phyloP scores from a whole-genome alignment of 2,113 vertebrate genomes.

The Diglossa brunneiventris region DNA sequence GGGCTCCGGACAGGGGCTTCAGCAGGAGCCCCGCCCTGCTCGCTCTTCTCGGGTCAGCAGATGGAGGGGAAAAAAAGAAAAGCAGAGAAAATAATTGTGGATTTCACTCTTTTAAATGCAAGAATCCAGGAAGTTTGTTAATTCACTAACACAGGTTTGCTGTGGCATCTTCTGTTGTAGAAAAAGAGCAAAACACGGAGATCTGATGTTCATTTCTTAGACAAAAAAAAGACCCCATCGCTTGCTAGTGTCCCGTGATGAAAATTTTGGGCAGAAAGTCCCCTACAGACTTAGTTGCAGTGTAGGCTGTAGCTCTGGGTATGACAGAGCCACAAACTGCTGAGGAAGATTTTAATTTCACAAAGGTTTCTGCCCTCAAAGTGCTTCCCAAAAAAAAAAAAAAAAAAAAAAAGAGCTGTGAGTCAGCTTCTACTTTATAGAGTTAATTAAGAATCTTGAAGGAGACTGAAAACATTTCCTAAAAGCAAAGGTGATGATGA shows the following conservation, averaged over 20 bases:
- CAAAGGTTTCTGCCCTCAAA: background rate
- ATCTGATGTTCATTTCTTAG: background rate
- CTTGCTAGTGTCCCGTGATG: background rate
- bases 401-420: background rate
- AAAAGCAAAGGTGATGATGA: background rate
- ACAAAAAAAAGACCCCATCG: accelerated
- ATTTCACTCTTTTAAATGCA: background rate
- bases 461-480: background rate
- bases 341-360: background rate
- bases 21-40: accelerated
- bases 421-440: background rate
- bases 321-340: background rate
- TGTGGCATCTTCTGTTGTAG: background rate
- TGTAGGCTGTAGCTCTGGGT: background rate
- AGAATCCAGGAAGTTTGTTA: background rate
- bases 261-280: background rate
- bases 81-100: accelerated
- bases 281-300: background rate
- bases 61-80: background rate
- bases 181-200: background rate
- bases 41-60: accelerated
- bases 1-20: accelerated
- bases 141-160: background rate
- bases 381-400: background rate
- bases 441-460: background rate